Evolutionary conservation across 2,797 vertebrate species (phyloP), one percentile per base, ranked within the genome.

Genomic region (Chaunax sp.): DNA sequence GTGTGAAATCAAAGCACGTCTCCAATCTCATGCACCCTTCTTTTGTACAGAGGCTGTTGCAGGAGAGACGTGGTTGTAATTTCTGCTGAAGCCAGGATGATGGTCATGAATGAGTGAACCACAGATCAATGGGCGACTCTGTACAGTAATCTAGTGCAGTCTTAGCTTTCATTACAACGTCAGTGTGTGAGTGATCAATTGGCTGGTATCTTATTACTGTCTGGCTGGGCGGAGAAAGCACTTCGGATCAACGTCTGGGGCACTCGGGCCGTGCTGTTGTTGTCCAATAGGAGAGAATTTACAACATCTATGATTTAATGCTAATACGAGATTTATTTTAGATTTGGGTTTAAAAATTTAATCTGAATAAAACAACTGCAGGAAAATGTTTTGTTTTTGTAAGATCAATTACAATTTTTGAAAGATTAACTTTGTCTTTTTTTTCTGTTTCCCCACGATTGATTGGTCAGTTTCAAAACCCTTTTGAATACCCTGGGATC

Each of bases 141-240:
- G 56, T 70, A 66, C 71, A 70, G 65, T 71, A 53, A 83, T 83
- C 68, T 50, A 75, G 64, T 16, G 55, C 78, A 30, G 72, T 79
- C 77, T 69, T 75, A 37, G 72, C 75, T 81, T 85, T 86, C 75
- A 78, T 83, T 82, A 75, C 78, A 64, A 61, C 75, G 58, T 20
- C 9, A 5, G 62, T 19, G 60, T 45, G 71, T 33, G 51, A 37
- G 52, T 51, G 80, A 88, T 87, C 81, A 78, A 82, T 87, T 47
- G 64, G 64, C 59, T 45, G 56, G 64, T 72, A 46, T 89, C 82
- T 81, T 70, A 79, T 86, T 87, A 85, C 78, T 22, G 75, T 82
- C 69, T 63, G 56, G 62, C 35, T 2, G 30, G 37, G 30, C 6
- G 11, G 74, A 71, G 65, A 58, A 35, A 62, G 26, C 49, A 7